Base-by-base conservation (phyloP, 1,140 invertebrate species). In the Tetranychus urticae region DNA sequence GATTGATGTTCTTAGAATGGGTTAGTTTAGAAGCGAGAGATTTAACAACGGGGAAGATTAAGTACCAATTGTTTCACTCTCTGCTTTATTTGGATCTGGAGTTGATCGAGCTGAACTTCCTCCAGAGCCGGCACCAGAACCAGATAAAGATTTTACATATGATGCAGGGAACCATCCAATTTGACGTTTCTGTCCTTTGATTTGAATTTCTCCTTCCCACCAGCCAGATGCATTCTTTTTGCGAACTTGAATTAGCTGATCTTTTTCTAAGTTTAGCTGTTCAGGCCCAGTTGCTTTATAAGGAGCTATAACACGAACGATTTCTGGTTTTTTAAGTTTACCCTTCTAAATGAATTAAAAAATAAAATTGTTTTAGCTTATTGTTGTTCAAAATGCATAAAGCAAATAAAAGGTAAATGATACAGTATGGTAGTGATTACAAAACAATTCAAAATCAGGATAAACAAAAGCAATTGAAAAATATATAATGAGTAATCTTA, bases 141-240 rank as follows among this genome's bases (percentile, higher is more conserved):
- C 48, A 37, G 62, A 71, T 8, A 85, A 69, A 57, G 86, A 78
- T 76, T 94, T 96, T 0, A 97, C 91, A 71, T 96, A 97, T 56
- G 87, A 88, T 33, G 91, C 91, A 8, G 92, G 92, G 72, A 97
- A 97, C 91, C 92, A 97, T 4, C 92, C 92, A 60, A 93, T 82
- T 75, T 93, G 88, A 58, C 87, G 77, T 69, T 90, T 90, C 66
- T 89, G 83, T n/a, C 92, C 92, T 72, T 92, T 88, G 13, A 87
- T 80, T 76, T 96, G 90, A 35, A 97, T 74, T 74, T 98, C 94
- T 55, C 94, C 94, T 78, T 98, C 93, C 94, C 94, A 98, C 93
- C 93, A 97, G 33, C 92, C 92, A 65, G 86, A 87, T 59, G 88
- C 82, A 8, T 87, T 88, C 71, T 97, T 98, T 73, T 96, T 96